Conservation (phyloP, 2,797 vertebrate species). For the Hydrophis major region DNA sequence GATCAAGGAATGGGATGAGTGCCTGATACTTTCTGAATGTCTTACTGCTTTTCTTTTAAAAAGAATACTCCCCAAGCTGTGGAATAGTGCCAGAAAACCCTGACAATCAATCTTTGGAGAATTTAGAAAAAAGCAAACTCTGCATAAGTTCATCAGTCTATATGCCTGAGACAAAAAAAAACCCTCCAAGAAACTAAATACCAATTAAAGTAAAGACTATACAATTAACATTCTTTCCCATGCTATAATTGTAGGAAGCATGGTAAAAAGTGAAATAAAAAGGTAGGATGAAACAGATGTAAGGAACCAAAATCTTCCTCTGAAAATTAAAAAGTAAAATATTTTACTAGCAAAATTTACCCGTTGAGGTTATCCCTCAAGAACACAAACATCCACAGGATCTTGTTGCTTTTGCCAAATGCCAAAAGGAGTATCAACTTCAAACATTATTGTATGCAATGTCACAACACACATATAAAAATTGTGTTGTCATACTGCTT, state of each 20-base stretch:
- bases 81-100: background rate
- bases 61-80: background rate
- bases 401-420: background rate
- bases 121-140: background rate
- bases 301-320: background rate
- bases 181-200: background rate
- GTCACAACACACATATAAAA: background rate
- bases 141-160: background rate
- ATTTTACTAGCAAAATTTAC: background rate
- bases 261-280: background rate
- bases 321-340: background rate
- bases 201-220: background rate
- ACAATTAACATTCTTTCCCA: background rate
- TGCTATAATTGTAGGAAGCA: background rate
- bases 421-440: background rate
- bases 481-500: background rate
- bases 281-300: background rate
- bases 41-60: slow-evolving; percentile 10
- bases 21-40: background rate
- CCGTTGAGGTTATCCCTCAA: background rate
- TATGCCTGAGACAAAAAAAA: background rate
- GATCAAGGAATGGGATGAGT: background rate
- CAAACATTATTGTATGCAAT: background rate
- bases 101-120: background rate
- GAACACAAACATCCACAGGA: background rate